These are phyloP conservation scores for Chloroclystis v-ata DNA, from an alignment of 2,888 invertebrate species.

Conservation along the genomic window DNA sequence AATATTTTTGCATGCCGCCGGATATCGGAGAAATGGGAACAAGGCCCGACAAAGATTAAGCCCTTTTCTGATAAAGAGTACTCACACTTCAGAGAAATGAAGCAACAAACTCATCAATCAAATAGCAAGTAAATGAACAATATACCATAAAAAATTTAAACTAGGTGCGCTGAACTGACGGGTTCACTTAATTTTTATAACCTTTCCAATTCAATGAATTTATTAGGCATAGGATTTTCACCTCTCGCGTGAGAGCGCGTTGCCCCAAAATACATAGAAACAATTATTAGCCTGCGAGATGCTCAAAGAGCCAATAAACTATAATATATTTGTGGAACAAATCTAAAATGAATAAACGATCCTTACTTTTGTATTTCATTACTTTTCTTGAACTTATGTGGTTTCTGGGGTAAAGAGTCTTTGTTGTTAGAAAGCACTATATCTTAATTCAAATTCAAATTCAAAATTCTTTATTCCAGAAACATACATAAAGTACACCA, in stretches of 20 bases:
- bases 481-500: no score
- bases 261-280: not conserved
- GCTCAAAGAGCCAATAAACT: no score
- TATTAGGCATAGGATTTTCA: not conserved
- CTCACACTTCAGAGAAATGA: no score
- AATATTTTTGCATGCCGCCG: not conserved
- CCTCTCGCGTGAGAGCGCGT: not conserved
- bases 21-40: not conserved
- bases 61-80: not conserved
- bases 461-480: no score
- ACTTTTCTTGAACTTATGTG: no score
- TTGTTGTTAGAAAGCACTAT: no score
- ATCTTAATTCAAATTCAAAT: no score
- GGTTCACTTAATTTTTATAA: conserved; percentile 11
- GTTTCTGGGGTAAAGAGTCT: no score
- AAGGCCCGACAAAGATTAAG: not conserved
- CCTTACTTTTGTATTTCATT: no score
- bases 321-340: no score
- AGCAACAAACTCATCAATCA: conserved; percentile 10
- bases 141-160: not conserved
- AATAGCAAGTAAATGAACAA: no score
- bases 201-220: conserved; percentile 6
- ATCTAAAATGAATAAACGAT: no score
- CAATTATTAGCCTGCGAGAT: not conserved
- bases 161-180: conserved; percentile 5